Percentiles rank a stretch among this genome's conserved stretches.
Conservation (phyloP, 92 coral and sea anemone genomes). For the Parazoanthus swiftii region DNA sequence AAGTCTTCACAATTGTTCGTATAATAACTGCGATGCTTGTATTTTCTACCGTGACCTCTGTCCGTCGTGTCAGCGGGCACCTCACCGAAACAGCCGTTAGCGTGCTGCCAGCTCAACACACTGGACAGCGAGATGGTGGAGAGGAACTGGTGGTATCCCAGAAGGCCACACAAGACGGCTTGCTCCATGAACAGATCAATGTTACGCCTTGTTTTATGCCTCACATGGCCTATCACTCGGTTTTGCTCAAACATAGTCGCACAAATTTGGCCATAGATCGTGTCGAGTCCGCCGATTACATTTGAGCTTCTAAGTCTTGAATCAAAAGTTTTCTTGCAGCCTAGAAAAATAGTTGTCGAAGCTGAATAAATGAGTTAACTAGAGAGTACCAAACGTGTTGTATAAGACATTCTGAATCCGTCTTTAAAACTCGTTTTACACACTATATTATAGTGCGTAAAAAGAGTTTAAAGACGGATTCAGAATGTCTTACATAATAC, state of each 20-base stretch:
- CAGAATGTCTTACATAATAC: too few relatives aligned
- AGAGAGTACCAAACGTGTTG: too few relatives aligned
- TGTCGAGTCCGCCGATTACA: conserved; percentile 1
- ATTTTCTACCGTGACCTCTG: background rate
- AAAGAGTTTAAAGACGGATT: too few relatives aligned
- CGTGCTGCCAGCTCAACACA: conserved; percentile 33
- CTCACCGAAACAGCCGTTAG: conserved; percentile 38
- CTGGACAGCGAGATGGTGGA: conserved; percentile 13
- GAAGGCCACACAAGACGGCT: conserved; percentile 24
- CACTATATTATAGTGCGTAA: too few relatives aligned
- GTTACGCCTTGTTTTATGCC: conserved; percentile 28
- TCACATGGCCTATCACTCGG: background rate
- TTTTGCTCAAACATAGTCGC: conserved; percentile 39
- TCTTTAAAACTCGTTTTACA: too few relatives aligned
- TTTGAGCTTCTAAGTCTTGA: conserved; percentile 18
- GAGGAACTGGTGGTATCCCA: conserved; percentile 27
- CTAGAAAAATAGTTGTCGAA: background rate
- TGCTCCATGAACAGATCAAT: conserved; percentile 41
- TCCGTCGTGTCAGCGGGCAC: background rate
- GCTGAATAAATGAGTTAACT: too few relatives aligned
- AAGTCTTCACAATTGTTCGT: background rate
- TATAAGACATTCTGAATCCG: too few relatives aligned
- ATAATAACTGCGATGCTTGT: background rate
- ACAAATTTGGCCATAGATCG: conserved; percentile 33
- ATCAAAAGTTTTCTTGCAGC: conserved; percentile 11